Evolutionary conservation across 2,888 invertebrate genomes (phyloP), one percentile per base, ranked within the genome.

Genomic region (Beris chalybata): DNA sequence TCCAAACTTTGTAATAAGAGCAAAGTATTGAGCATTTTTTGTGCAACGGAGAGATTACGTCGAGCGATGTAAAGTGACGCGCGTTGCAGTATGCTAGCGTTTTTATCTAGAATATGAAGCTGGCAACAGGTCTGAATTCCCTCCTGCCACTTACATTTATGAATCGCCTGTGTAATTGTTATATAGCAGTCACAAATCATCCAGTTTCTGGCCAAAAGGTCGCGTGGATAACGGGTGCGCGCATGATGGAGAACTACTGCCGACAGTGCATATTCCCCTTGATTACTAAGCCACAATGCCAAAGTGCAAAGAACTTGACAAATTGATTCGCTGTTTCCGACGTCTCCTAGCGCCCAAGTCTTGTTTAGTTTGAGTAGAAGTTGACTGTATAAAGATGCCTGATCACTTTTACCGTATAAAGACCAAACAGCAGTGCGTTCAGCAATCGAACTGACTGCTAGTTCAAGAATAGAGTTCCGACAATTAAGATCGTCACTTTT

Each of bases 381-480:
- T 78, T 95, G 94, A 58, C 91, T 88, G 77, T 88, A 89, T 44
- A 95, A 82, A 0, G 90, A 89, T 0, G 91, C 88, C 86, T 94
- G 89, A 78, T 93, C 91, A 1, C 89, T 88, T 78, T 93, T 91
- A 0, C 96, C 96, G 77, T 94, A 95, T 65, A 92, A 85, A 12
- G 89, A 85, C 95, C 95, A 95, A 9, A 96, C 82, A 0, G 92
- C 91, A 1, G 93, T 89, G 72, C 92, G 89, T 79, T 93, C 89
- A 0, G 91, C 88, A 72, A 91, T 85, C 29, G 91, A 91, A 70
- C 90, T 89, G 70, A 91, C 89, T 70, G 91, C 89, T 64, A 95
- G 83, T 72, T 93, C 93, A 4, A 88, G 85, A 82, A 92, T 86
- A 0, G 92, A 91, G 77, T 93, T 90, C 70, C 92, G 89, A 76